A percentile compares a stretch with the other conserved stretches of the same genome.
Evolutionary conservation across 2,888 invertebrate species (phyloP).

Genomic region (Cartodere bifasciata): DNA sequence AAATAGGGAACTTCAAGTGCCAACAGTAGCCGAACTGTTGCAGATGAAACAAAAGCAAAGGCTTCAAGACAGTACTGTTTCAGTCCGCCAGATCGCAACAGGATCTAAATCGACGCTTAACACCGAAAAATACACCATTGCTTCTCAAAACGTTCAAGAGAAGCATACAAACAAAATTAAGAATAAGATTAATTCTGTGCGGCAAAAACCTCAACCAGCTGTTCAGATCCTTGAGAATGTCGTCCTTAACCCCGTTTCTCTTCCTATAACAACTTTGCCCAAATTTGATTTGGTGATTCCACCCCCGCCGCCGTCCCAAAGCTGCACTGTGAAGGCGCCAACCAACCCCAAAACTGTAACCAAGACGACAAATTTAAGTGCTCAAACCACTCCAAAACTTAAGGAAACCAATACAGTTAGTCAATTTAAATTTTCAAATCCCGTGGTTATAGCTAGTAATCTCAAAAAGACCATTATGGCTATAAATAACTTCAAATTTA

Average conservation of each 20-base stretch:
- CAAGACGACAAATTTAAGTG: no score
- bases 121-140: constrained; percentile 27
- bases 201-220: constrained; percentile 18
- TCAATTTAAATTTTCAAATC: constrained; percentile 39
- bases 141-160: constrained; percentile 23
- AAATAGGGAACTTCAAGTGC: constrained; percentile 43
- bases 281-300: constrained; percentile 41
- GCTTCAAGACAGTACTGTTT: constrained; percentile 46
- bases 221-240: constrained; percentile 32
- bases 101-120: constrained; percentile 38
- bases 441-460: constrained; percentile 35
- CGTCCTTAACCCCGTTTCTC: constrained; percentile 39
- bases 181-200: constrained; percentile 26
- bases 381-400: no score
- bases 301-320: constrained; percentile 20
- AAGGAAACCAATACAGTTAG: constrained; percentile 9
- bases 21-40: constrained; percentile 49
- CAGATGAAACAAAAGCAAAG: constrained; percentile 45
- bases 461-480: constrained; percentile 34
- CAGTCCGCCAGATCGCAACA: constrained; percentile 47
- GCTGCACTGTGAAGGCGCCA: constrained; percentile 9
- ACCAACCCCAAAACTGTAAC: constrained; percentile 7
- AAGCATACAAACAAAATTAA: constrained; percentile 37
- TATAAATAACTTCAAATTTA: constrained; percentile 44
- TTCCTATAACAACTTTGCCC: constrained; percentile 45